Conservation (phyloP, 2,888 invertebrate species). For the Lucinisca nassula region DNA sequence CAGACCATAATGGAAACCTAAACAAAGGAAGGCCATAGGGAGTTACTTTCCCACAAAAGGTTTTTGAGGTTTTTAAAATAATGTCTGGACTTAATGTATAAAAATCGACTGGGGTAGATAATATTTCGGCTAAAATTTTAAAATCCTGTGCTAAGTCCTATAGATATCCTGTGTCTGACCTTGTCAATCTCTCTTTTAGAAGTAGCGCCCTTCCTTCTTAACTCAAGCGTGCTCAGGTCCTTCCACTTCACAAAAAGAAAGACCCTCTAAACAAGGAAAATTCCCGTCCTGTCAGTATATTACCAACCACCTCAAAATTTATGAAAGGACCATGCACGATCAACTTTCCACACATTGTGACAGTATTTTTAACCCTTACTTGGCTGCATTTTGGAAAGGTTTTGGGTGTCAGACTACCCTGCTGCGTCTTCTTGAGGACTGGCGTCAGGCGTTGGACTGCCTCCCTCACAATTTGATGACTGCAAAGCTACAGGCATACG, state of each 20-base stretch:
- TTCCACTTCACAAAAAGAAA: slow-evolving; percentile 40
- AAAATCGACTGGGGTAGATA: slow-evolving; percentile 12
- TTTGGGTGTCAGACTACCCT: slow-evolving; percentile 5
- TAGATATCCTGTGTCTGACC: background rate
- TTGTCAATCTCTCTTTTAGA: slow-evolving; percentile 10
- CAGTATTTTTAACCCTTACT: background rate
- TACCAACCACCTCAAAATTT: slow-evolving; percentile 27
- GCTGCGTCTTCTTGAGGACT: background rate
- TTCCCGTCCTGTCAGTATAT: slow-evolving; percentile 38
- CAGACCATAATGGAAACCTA: no score
- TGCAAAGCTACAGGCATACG: background rate
- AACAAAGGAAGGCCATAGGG: no score
- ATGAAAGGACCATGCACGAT: slow-evolving; percentile 31
- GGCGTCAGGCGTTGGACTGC: slow-evolving; percentile 1
- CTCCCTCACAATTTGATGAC: slow-evolving; percentile 6
- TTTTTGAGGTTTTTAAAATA: no score
- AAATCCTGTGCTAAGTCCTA: background rate
- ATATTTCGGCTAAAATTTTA: slow-evolving; percentile 11
- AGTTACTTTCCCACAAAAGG: no score
- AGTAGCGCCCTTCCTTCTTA: slow-evolving; percentile 12
- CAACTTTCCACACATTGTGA: slow-evolving; percentile 24
- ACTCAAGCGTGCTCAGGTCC: slow-evolving; percentile 33
- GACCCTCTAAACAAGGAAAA: slow-evolving; percentile 22
- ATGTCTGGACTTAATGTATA: no score
- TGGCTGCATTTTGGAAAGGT: no score